A percentile compares a stretch with the other conserved stretches of the same genome.
Evolutionary conservation across 2,113 vertebrate species (phyloP).

Genomic region (Verasper variegatus): DNA sequence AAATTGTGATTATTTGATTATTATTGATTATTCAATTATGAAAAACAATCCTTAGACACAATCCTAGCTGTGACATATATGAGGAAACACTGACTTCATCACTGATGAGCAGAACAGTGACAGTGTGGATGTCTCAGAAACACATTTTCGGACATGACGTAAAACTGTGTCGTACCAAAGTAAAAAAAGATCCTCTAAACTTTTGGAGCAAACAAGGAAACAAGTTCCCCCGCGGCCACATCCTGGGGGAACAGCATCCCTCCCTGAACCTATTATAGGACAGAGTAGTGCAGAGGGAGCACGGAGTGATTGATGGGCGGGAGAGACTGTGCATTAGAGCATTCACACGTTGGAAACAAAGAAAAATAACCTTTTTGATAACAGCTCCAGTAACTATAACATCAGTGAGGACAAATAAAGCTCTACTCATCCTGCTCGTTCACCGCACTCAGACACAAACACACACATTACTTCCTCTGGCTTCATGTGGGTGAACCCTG

Average conservation of each 20-base stretch:
- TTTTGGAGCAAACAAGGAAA: constrained; percentile 36
- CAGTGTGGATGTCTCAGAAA: constrained; percentile 2
- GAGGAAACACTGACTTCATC: neutral
- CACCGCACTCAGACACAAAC: constrained; percentile 64
- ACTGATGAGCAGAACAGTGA: neutral
- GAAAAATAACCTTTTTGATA: constrained; percentile 48
- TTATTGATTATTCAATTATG: neutral
- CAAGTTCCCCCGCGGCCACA: constrained; percentile 55
- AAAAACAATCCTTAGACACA: too few relatives aligned
- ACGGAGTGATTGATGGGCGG: constrained; percentile 35
- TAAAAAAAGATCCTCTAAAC: constrained; percentile 32
- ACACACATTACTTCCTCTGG: constrained; percentile 69
- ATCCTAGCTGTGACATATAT: neutral
- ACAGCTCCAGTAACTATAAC: constrained; percentile 51
- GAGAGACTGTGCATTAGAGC: constrained; percentile 13
- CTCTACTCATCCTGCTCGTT: constrained; percentile 62
- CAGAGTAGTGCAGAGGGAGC: constrained; percentile 10
- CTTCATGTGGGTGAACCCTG: constrained; percentile 74
- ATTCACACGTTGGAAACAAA: constrained; percentile 33
- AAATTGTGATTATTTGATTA: neutral
- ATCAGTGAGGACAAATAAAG: constrained; percentile 38
- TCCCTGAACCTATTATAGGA: constrained; percentile 39
- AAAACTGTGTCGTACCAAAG: constrained; percentile 25
- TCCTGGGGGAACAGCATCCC: constrained; percentile 57
- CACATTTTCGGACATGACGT: constrained; percentile 13